Conservation (phyloP, 2,888 invertebrate species). For the Agapostemon virescens region DNA sequence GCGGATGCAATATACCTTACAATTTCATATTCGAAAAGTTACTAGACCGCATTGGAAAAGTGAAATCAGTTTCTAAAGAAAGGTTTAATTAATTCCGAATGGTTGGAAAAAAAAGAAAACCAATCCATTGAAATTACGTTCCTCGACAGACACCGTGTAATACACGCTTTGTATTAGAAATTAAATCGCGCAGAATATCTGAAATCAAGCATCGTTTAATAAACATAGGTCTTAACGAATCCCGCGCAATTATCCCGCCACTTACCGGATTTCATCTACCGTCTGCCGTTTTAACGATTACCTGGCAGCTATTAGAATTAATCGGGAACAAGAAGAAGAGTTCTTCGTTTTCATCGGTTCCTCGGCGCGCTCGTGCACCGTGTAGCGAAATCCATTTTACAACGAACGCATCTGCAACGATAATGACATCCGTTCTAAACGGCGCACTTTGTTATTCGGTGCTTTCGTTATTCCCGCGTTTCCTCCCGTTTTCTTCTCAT, state of each 20-base stretch:
- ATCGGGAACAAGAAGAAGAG: constrained; percentile 1
- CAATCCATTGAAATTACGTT: background rate
- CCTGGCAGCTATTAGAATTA: background rate
- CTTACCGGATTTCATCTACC: background rate
- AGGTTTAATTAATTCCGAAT: background rate
- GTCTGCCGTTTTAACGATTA: background rate
- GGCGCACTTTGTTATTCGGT: constrained; percentile 9
- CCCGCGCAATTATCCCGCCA: background rate
- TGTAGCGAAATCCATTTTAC: background rate
- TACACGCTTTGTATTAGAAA: background rate
- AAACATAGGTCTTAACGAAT: background rate
- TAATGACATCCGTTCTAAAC: constrained; percentile 15
- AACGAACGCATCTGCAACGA: constrained; percentile 4
- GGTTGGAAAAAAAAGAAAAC: background rate
- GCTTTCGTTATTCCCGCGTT: background rate
- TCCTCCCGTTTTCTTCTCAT: constrained; percentile 4
- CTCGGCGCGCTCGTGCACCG: background rate
- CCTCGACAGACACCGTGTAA: background rate
- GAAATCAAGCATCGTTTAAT: background rate
- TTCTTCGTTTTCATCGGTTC: constrained; percentile 9
- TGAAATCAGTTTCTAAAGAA: background rate
- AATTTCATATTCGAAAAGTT: too few relatives aligned
- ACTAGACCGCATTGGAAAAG: background rate
- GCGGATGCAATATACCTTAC: background rate
- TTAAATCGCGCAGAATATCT: background rate